Percentiles rank a stretch among this genome's conserved stretches.
These are phyloP conservation scores for Melopsittacus undulatus DNA, from an alignment of 2,797 vertebrate species.

Conservation along the genomic window DNA sequence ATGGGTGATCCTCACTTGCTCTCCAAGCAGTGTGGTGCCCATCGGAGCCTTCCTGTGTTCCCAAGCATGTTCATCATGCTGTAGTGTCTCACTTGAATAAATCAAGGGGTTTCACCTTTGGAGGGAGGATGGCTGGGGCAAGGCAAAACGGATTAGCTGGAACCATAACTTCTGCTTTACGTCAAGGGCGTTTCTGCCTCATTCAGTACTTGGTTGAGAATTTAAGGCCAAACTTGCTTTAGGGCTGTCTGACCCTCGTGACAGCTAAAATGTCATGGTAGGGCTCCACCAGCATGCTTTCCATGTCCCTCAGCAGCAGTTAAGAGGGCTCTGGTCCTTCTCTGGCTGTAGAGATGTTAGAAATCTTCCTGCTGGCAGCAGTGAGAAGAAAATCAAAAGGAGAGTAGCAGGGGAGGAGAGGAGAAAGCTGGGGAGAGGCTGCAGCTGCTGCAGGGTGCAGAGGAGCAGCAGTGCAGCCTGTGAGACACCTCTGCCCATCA, in stretches of 20 bases:
- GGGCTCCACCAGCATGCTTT: background rate
- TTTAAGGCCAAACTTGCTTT: background rate
- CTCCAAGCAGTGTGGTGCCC: no score
- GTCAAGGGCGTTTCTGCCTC: background rate
- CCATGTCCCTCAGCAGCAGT: background rate
- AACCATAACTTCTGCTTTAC: background rate
- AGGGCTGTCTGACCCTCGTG: background rate
- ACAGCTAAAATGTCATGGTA: background rate
- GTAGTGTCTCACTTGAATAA: background rate
- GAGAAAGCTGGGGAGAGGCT: background rate
- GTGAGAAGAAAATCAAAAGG: background rate
- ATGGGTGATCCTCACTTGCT: background rate
- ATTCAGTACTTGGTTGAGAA: background rate
- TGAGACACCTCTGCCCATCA: background rate
- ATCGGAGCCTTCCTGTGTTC: no score
- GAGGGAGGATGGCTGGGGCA: background rate
- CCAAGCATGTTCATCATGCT: background rate
- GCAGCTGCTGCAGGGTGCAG: background rate
- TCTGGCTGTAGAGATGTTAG: background rate
- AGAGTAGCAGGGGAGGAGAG: background rate
- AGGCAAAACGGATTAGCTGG: background rate
- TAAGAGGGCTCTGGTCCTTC: background rate
- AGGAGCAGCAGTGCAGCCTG: background rate
- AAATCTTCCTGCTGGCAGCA: background rate
- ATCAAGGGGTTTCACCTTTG: background rate